These are phyloP conservation scores for Glyphotaelius pellucidus DNA, from an alignment of 2,888 invertebrate genomes.

Conservation along the genomic window DNA sequence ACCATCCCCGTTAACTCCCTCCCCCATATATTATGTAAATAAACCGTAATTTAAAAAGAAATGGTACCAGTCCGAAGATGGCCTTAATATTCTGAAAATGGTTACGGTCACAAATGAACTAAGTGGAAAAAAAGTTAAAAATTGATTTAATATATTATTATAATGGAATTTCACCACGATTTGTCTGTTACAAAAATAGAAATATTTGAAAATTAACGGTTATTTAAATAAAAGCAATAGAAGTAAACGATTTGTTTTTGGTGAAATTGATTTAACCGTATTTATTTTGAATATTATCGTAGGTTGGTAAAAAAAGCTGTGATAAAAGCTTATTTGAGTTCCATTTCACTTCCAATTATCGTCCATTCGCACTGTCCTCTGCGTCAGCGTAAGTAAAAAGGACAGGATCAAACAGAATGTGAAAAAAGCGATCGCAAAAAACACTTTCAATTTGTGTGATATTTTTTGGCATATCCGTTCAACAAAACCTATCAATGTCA, in stretches of 20 bases:
- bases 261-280: background rate
- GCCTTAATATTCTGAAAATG: too few species aligned
- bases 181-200: too few species aligned
- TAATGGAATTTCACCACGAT: too few species aligned
- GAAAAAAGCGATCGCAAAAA: constrained; percentile 54
- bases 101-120: too few species aligned
- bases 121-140: too few species aligned
- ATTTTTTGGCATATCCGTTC: constrained; percentile 71
- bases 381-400: constrained; percentile 42
- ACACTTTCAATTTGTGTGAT: constrained; percentile 62
- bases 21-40: too few species aligned
- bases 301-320: constrained; percentile 66
- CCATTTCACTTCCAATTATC: background rate
- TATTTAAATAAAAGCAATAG: too few species aligned
- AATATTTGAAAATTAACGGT: too few species aligned
- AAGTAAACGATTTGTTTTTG: background rate
- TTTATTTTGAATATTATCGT: background rate
- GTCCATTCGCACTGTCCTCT: background rate
- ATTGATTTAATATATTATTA: too few species aligned
- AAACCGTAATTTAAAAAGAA: too few species aligned
- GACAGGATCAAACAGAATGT: constrained; percentile 38
- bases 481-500: constrained; percentile 77
- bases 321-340: background rate
- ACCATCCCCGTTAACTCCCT: too few species aligned
- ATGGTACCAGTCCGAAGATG: too few species aligned